Evolutionary conservation across 2,888 invertebrate genomes (phyloP).

Genomic region (Chymomyza amoena): DNA sequence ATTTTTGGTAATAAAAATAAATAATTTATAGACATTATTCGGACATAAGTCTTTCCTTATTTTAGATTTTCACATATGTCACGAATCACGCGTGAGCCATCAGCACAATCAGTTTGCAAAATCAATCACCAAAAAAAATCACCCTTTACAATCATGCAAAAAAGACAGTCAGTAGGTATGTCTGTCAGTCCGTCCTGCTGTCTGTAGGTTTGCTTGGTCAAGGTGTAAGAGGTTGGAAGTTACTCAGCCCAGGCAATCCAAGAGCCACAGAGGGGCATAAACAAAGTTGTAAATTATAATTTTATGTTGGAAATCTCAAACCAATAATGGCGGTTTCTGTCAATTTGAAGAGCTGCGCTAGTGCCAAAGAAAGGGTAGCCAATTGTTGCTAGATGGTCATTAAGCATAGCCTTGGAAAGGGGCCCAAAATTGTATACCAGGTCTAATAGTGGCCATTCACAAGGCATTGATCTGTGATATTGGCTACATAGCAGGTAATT

Average conservation of each 20-base stretch:
- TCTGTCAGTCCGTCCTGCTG: not conserved
- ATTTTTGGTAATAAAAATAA: too few species aligned
- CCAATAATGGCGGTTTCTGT: conserved; percentile 34
- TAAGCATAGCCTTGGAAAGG: conserved; percentile 7
- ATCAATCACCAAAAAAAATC: too few species aligned
- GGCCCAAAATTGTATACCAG: not conserved
- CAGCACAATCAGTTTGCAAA: too few species aligned
- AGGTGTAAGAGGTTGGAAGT: not conserved
- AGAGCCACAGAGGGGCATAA: conserved; percentile 21
- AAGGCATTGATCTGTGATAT: too few species aligned
- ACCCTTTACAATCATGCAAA: not conserved
- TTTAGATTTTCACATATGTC: too few species aligned
- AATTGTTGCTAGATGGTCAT: conserved; percentile 11
- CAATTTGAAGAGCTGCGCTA: not conserved
- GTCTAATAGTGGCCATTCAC: too few species aligned
- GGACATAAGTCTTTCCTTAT: too few species aligned
- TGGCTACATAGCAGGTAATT: too few species aligned
- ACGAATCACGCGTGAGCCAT: too few species aligned
- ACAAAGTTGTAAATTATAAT: conserved; percentile 76
- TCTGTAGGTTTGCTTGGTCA: not conserved
- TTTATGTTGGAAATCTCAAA: conserved; percentile 66
- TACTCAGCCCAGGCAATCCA: not conserved
- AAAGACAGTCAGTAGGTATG: not conserved
- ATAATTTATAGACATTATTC: too few species aligned
- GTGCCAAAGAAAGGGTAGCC: not conserved